Conservation (phyloP, 1,140 invertebrate genomes). For the Colletes latitarsis region DNA sequence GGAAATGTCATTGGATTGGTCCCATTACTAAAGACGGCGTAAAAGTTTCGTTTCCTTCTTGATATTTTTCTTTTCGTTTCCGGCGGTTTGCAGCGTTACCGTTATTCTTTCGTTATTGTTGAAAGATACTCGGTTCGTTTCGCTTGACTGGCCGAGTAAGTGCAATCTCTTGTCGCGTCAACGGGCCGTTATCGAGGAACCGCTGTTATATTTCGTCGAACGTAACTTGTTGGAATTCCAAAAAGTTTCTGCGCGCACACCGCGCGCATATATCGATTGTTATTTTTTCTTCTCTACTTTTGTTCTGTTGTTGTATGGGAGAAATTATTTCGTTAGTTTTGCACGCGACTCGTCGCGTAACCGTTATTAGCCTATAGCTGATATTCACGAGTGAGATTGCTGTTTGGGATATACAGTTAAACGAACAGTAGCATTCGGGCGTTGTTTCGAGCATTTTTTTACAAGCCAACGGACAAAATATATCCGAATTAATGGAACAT, state of each 20-base stretch:
- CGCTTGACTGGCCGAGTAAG: conserved; percentile 8
- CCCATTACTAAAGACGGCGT: too few species aligned
- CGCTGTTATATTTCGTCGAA: not conserved
- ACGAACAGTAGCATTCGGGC: not conserved
- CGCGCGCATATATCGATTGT: conserved; percentile 19
- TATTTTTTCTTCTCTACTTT: conserved; percentile 3
- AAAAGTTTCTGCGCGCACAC: not conserved
- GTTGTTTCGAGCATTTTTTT: conserved; percentile 3
- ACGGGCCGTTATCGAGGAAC: conserved; percentile 5
- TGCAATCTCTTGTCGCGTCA: conserved; percentile 35
- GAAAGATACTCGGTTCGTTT: conserved; percentile 16
- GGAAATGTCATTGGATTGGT: too few species aligned
- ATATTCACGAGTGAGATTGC: not conserved
- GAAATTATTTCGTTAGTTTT: conserved; percentile 14
- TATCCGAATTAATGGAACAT: conserved; percentile 10
- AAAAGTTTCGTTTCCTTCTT: not conserved
- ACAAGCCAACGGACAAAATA: not conserved
- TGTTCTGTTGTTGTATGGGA: conserved; percentile 5
- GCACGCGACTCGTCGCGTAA: not conserved
- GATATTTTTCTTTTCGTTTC: not conserved
- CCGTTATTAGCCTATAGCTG: not conserved
- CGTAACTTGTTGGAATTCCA: not conserved
- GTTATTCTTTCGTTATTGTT: conserved; percentile 48
- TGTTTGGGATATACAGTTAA: not conserved
- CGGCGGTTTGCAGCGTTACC: conserved; percentile 5